phyloP scores from a whole-genome alignment of 92 coral and sea anemone species.

The Parazoanthus darwini region DNA sequence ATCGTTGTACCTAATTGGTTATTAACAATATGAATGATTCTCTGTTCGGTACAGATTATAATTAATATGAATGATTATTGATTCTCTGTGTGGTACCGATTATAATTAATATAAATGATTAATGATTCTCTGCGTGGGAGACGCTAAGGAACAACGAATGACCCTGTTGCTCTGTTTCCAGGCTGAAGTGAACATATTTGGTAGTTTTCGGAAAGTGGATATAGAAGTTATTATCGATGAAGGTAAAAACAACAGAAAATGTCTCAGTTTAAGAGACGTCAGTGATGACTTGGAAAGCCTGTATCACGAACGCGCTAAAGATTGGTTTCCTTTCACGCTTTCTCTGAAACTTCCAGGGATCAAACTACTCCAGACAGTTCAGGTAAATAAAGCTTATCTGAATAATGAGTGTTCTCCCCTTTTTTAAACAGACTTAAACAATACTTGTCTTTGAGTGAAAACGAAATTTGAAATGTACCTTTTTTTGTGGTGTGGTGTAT shows the following conservation, averaged over 20 bases:
- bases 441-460: too few species aligned
- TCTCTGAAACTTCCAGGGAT: constrained; percentile 73
- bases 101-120: too few species aligned
- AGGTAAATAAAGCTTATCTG: constrained; percentile 52
- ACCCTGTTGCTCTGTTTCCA: constrained; percentile 18
- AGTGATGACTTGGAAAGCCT: constrained; percentile 77
- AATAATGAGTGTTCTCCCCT: background rate
- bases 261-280: constrained; percentile 46
- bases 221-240: constrained; percentile 66
- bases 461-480: too few species aligned
- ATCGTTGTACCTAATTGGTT: too few species aligned
- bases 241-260: constrained; percentile 55
- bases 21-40: too few species aligned
- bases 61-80: too few species aligned
- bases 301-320: constrained; percentile 72
- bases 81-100: background rate
- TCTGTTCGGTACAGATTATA: background rate
- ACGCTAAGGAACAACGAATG: background rate
- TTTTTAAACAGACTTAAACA: too few species aligned
- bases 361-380: constrained; percentile 73
- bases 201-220: constrained; percentile 58
- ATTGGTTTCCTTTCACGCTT: constrained; percentile 83
- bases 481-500: background rate
- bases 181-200: constrained; percentile 56
- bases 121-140: too few species aligned